Base-by-base conservation (phyloP, 2,888 invertebrate species). In the Mythimna pallens region DNA sequence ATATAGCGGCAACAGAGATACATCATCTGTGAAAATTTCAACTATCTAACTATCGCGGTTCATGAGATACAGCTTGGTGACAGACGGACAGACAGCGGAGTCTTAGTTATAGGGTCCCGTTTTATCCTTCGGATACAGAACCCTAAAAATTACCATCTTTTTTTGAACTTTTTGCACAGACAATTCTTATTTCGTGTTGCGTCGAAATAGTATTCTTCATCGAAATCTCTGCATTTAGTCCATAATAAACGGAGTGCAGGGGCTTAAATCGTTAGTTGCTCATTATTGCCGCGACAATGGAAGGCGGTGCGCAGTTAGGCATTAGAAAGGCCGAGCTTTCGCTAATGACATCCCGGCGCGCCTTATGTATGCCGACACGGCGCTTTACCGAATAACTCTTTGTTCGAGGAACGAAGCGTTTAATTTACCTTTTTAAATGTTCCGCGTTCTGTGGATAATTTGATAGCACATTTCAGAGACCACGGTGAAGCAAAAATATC, bases 271-370 rank as follows among this genome's bases (percentile, higher is more conserved):
- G 94, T 93, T 94, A 93, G 94, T 94, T 92, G 93, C 94, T 95
- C 95, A 95, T 95, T 95, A 95, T 92, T 91, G 88, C 89, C 86
- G 88, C 85, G 92, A 95, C 95, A 95, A 95, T 95, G 92, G 94
- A 89, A 89, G 93, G 94, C 93, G 93, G 93, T 86, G 90, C 92
- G 88, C 94, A 92, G 93, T 95, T 95, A 95, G 94, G 94, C 94
- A 95, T 95, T 96, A 96, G 95, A 95, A 95, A 95, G 94, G 94
- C 92, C 90, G 87, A 89, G 92, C 91, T 90, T 91, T 93, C 94
- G 91, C 94, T 96, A 96, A 96, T 95, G 95, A 95, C 94, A 93
- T 94, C 95, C 93, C 92, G 90, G 84, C 86, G 90, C 87, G 91
- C 89, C 89, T 90, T 89, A 87, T 87, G 89, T 89, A 88, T 87